Evolutionary conservation across 2,888 invertebrate genomes (phyloP).

Genomic region (Mellilla xanthometata): DNA sequence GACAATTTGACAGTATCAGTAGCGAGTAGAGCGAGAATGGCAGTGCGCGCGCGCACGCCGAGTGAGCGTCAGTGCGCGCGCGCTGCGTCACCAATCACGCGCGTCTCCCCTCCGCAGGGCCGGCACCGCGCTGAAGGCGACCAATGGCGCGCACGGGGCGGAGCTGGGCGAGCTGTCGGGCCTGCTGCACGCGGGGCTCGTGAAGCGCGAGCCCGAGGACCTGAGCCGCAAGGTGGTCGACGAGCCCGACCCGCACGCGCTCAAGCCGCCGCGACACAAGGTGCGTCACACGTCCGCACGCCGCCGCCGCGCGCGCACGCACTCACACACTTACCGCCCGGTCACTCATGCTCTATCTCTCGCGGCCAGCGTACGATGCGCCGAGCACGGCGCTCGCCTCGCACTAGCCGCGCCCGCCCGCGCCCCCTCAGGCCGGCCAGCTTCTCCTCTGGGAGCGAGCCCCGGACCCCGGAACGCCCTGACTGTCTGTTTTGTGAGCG

Average conservation of each 20-base stretch:
- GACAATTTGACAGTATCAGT: slow-evolving; percentile 51
- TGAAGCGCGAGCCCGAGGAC: slow-evolving; percentile 92
- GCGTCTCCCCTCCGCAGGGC: slow-evolving; percentile 85
- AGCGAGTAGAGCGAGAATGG: slow-evolving; percentile 55
- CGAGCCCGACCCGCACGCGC: slow-evolving; percentile 83
- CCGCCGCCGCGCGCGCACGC: slow-evolving; percentile 81
- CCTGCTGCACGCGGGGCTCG: slow-evolving; percentile 85
- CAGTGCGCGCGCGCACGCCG: slow-evolving; percentile 62
- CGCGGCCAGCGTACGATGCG: slow-evolving; percentile 83
- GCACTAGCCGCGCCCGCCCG: slow-evolving; percentile 83
- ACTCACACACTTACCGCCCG: slow-evolving; percentile 76
- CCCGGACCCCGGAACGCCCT: slow-evolving; percentile 46
- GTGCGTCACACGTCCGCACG: slow-evolving; percentile 83
- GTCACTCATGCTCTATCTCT: slow-evolving; percentile 82
- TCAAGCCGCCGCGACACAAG: slow-evolving; percentile 85
- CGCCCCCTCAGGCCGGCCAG: slow-evolving; percentile 82
- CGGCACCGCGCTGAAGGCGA: slow-evolving; percentile 82
- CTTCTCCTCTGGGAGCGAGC: slow-evolving; percentile 67
- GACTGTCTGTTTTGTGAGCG: slow-evolving; percentile 60
- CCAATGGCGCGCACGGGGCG: slow-evolving; percentile 87
- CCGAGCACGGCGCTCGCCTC: slow-evolving; percentile 81
- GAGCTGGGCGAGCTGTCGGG: slow-evolving; percentile 85
- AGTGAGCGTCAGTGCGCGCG: slow-evolving; percentile 64
- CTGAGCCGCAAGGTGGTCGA: slow-evolving; percentile 87
- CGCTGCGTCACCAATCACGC: slow-evolving; percentile 68